phyloP scores from a whole-genome alignment of 2,113 vertebrate genomes.

The Vombatus ursinus region DNA sequence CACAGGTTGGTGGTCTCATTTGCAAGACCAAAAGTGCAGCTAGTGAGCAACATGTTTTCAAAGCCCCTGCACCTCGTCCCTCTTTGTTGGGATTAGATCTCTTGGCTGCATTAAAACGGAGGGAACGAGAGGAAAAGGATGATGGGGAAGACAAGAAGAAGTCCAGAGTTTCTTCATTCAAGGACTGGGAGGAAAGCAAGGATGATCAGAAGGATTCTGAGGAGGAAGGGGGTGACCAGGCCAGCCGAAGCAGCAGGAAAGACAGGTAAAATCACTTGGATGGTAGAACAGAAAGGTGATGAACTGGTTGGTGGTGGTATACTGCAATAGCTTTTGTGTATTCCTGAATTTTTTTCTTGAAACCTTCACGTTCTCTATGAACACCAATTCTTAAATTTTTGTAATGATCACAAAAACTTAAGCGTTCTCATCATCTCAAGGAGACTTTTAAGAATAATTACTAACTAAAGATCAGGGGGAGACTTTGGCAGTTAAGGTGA shows the following conservation, averaged over 20 bases:
- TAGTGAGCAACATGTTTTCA: conserved; percentile 93
- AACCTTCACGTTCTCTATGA: background rate
- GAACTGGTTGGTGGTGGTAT: background rate
- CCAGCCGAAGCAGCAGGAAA: conserved; percentile 79
- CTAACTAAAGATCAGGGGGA: background rate
- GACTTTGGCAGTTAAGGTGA: background rate
- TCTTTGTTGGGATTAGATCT: conserved; percentile 95
- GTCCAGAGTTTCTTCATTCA: conserved; percentile 89
- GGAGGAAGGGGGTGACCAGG: conserved; percentile 76
- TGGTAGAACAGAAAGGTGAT: background rate
- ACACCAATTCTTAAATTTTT: background rate
- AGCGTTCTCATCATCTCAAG: conserved; percentile 16
- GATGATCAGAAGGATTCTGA: conserved; percentile 91
- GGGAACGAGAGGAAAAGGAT: conserved; percentile 90
- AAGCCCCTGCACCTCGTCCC: conserved; percentile 92
- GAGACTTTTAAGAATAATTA: conserved; percentile 4
- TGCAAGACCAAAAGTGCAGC: conserved; percentile 89
- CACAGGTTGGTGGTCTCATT: conserved; percentile 91
- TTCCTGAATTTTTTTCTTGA: background rate
- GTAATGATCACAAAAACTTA: background rate
- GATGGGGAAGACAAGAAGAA: conserved; percentile 86
- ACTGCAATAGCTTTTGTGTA: background rate
- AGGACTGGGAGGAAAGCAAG: conserved; percentile 92
- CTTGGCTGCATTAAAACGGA: conserved; percentile 95
- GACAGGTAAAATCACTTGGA: conserved; percentile 85